Evolutionary conservation across 2,888 invertebrate genomes (phyloP), one percentile per base, ranked within the genome.

Genomic region (Anorthoa munda): DNA sequence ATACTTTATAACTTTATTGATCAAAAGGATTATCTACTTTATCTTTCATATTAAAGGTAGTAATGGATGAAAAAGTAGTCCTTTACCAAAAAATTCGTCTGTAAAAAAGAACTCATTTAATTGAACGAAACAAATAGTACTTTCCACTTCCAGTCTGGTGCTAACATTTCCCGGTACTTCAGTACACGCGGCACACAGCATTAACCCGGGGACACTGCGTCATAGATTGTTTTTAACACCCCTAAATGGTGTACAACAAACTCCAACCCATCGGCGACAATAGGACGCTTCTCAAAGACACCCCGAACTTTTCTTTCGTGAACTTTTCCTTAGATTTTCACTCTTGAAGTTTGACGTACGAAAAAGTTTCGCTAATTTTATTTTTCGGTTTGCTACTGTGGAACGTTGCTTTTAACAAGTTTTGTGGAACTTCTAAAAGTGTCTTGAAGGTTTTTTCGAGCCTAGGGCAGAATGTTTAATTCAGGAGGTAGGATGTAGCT

Each of bases 231-330:
- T 93, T 91, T 91, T 90, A 92, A 91, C 90, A 85, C 89, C 74
- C 90, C 89, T 91, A 94, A 94, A 94, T 93, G 92, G 92, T 92
- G 90, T 91, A 92, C 90, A 86, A 87, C 85, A 91, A 90, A 89
- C 91, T 92, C 84, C 82, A 83, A 84, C 81, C 82, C 82, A 79
- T 83, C 63, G 66, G 58, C 81, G 76, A 87, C 84, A 88, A 86
- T 82, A 80, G 75, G 82, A 85, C 76, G 83, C 78, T 82, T 77
- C 80, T 39, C 82, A 81, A 79, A 86, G 86, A 87, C 75, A 84
- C 65, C 67, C 48, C 71, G 72, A 86, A 86, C 88, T 87, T 86
- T 86, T 83, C 77, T 79, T 82, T 79, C 64, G 26, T 13, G 21
- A 81, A 77, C 75, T 87, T 77, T 66, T 39, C 74, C 74, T 75